Conservation (phyloP, 1,140 invertebrate species). For the Ruditapes philippinarum region DNA sequence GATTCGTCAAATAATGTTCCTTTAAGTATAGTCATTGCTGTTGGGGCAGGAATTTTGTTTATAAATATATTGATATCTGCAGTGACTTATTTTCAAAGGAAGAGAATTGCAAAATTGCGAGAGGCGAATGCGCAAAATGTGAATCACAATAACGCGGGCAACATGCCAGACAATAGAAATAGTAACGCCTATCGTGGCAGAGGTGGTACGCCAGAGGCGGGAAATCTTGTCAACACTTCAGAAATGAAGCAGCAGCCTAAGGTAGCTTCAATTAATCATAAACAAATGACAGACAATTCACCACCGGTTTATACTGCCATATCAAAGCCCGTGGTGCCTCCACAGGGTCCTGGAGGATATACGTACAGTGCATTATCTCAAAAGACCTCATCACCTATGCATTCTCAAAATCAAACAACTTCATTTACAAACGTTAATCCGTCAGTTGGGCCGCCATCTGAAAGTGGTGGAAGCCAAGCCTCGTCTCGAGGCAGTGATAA, state of each 20-base stretch:
- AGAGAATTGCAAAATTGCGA: constrained; percentile 88
- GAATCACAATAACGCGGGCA: not conserved
- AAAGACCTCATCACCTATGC: constrained; percentile 64
- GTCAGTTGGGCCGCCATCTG: not conserved
- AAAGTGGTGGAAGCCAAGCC: not conserved
- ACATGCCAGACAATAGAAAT: constrained; percentile 6
- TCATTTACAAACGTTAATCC: constrained; percentile 15
- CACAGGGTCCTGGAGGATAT: constrained; percentile 45
- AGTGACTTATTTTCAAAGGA: constrained; percentile 96
- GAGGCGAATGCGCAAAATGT: not conserved
- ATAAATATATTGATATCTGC: constrained; percentile 97
- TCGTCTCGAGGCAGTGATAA: not conserved
- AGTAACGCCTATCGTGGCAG: not conserved
- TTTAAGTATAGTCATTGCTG: constrained; percentile 93
- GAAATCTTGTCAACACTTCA: constrained; percentile 2
- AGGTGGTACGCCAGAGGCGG: not conserved
- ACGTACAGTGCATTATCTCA: constrained; percentile 64
- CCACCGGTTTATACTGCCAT: constrained; percentile 54
- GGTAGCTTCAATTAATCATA: constrained; percentile 5
- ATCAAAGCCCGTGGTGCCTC: constrained; percentile 48
- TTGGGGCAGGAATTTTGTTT: constrained; percentile 95
- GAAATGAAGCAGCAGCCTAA: not conserved
- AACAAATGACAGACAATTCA: not conserved
- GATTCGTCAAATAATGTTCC: constrained; percentile 68
- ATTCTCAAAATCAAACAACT: constrained; percentile 41